phyloP scores from a whole-genome alignment of 2,797 vertebrate genomes.

The Phrynocephalus vlangalii region DNA sequence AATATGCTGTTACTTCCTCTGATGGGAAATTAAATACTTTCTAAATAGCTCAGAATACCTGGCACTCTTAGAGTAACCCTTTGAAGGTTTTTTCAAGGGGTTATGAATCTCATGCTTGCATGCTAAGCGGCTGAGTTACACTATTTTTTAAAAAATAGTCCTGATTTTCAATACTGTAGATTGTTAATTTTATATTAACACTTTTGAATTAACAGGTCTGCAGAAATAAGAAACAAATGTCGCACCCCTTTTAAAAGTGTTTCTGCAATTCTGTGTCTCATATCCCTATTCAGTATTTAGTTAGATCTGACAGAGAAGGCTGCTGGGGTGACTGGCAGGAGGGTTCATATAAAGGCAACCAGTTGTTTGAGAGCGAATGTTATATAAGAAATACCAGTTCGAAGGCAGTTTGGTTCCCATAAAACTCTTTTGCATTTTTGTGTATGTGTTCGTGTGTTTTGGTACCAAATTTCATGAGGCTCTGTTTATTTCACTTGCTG shows the following conservation, averaged over 20 bases:
- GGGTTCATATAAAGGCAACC: not conserved
- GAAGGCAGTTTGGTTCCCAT: not conserved
- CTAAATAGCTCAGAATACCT: not conserved
- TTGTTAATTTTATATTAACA: not conserved
- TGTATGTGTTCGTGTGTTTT: constrained; percentile 8
- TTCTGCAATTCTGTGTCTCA: not conserved
- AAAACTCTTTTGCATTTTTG: not conserved
- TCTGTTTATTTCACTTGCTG: not conserved
- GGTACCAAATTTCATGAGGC: constrained; percentile 3
- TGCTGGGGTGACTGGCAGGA: too few species aligned
- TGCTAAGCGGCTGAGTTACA: not conserved
- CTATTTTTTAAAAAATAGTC: not conserved
- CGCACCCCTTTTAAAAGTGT: not conserved
- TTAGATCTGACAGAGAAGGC: not conserved
- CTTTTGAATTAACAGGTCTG: not conserved
- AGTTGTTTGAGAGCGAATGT: constrained; percentile 8
- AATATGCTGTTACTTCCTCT: constrained; percentile 1
- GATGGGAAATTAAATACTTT: not conserved
- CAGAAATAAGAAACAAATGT: not conserved
- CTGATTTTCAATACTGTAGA: not conserved
- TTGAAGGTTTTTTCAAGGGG: not conserved
- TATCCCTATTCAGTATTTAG: not conserved
- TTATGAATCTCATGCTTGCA: not conserved
- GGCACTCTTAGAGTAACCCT: not conserved
- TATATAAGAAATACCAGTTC: not conserved